Evolutionary conservation across 1,140 invertebrate genomes (phyloP), one percentile per base, ranked within the genome.

Genomic region (Drosophila saltans): DNA sequence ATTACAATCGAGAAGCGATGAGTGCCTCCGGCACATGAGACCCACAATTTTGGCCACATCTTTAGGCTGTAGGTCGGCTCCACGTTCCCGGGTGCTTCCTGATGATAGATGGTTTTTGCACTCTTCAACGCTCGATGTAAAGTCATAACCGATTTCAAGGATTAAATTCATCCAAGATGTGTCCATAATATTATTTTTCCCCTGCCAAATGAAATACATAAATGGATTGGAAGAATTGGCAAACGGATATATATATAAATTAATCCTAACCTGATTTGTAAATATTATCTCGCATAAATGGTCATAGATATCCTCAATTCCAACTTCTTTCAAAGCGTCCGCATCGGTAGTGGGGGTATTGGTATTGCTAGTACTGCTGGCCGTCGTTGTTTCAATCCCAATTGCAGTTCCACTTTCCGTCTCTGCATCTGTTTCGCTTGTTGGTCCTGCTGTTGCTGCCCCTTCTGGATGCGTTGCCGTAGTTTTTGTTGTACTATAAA

Each of bases 71-170:
- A 52, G 97, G 94, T 90, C 98, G 2, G 88, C 80, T 68, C 72
- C 69, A 58, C 75, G 67, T 21, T 78, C 74, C 26, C 75, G 61
- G 40, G 74, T 40, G 59, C 45, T 71, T 70, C 98, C 94, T 81
- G 96, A 96, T 45, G 96, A 92, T 76, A 99, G 93, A 76, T 96
- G 95, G 78, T 95, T 95, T 77, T 97, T 95, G 91, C 98, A 99
- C 93, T 98, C 97, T 93, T 99, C 98, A 57, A 97, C 93, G 45
- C 95, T 96, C 61, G 94, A 94, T 64, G 97, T 98, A 92, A 98
- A 98, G 68, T 95, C 94, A 92, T 97, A 98, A 43, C 98, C 97
- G 80, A 98, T 95, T 93, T 99, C 98, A 91, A 96, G 94, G 78
- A 99, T 95, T 80, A 98, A 94, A 84, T 98, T 96, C 66, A 96